These are phyloP conservation scores for Gastrophysa polygoni DNA, from an alignment of 2,888 invertebrate genomes.

Conservation along the genomic window DNA sequence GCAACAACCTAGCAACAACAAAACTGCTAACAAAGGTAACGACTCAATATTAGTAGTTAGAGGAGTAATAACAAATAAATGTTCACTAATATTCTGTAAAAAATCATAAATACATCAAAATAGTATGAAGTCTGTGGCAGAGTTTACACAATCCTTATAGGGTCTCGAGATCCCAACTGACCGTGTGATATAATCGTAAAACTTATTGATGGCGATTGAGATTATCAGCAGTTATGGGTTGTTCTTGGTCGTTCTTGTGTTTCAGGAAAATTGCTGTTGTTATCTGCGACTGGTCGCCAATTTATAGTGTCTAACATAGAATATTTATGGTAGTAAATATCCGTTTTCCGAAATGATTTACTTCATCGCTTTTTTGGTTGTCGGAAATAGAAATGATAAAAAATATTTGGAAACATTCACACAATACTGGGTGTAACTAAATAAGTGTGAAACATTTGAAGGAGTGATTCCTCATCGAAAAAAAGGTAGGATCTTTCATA, in stretches of 20 bases:
- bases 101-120: no score
- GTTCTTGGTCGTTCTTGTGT: conserved; percentile 54
- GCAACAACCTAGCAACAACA: no score
- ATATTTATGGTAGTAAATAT: conserved; percentile 22
- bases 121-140: background rate
- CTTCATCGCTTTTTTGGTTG: conserved; percentile 10
- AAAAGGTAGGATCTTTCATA: no score
- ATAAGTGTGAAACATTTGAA: no score
- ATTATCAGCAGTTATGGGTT: conserved; percentile 56
- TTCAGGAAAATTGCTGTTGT: conserved; percentile 52
- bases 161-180: conserved; percentile 45
- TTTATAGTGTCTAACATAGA: conserved; percentile 35
- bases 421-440: no score
- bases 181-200: conserved; percentile 55
- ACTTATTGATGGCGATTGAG: conserved; percentile 56
- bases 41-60: no score
- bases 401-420: no score
- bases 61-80: no score
- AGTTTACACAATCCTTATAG: conserved; percentile 11
- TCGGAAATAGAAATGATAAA: background rate
- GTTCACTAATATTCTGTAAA: no score
- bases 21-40: no score
- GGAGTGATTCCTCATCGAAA: no score
- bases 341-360: conserved; percentile 23
- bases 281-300: conserved; percentile 41